Conservation (phyloP, 2,113 vertebrate species). For the Balaeniceps rex region DNA sequence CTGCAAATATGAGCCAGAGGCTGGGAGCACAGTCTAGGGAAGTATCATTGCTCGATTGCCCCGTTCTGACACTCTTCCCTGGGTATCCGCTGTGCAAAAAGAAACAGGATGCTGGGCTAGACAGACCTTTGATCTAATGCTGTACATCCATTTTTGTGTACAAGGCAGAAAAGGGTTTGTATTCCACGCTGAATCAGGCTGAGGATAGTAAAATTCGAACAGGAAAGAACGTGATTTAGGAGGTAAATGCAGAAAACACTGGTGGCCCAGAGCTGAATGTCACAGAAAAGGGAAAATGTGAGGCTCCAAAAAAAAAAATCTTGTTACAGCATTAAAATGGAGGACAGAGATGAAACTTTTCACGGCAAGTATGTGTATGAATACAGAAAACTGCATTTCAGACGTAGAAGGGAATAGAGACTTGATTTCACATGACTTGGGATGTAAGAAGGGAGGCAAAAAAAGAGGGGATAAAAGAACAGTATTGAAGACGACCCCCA, state of each 20-base stretch:
- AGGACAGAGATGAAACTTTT: not conserved
- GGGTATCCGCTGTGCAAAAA: not conserved
- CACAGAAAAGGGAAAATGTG: not conserved
- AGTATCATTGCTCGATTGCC: not conserved
- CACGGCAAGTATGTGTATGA: not conserved
- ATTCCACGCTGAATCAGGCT: not conserved
- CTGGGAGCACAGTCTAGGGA: not conserved
- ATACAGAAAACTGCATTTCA: slow-evolving; percentile 1
- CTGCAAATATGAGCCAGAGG: not conserved
- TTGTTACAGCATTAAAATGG: not conserved
- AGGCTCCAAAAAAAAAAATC: not conserved
- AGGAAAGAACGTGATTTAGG: not conserved
- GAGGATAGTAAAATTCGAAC: not conserved
- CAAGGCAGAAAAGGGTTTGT: not conserved
- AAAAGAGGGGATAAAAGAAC: not conserved
- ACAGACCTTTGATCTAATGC: not conserved
- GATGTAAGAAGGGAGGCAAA: not conserved
- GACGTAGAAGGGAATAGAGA: not conserved
- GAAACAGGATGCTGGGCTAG: slow-evolving; percentile 8
- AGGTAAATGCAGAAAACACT: not conserved
- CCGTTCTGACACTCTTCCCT: not conserved
- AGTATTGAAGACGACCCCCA: not conserved
- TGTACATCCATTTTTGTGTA: not conserved
- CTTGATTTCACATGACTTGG: not conserved
- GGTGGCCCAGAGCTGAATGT: not conserved